Base-by-base conservation (phyloP, 2,888 invertebrate genomes). In the Parapristionchus giblindavisi region DNA sequence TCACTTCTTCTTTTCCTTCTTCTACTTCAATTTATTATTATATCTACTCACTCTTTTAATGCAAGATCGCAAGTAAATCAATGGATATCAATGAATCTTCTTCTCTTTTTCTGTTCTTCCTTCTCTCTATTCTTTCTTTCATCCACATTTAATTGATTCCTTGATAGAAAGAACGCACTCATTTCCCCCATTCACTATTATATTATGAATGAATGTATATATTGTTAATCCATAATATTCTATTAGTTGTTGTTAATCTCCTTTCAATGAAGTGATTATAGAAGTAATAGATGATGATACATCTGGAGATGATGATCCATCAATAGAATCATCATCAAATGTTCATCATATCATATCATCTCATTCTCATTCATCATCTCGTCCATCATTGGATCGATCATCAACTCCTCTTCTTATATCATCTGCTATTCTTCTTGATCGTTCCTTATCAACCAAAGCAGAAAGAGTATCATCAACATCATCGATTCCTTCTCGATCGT, bases 281-380 rank as follows among this genome's bases (percentile, higher is more conserved):
- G 60, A 72, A 27, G 48, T 27, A 8, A 43, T 38, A 17, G 65
- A 75, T 24, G 75, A 60, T 40, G 75, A 70, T 6, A 29, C 56
- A 8, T 58, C 68, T 32, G 70, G 58, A 27, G 75, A 75, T 52
- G 82, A 82, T 68, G 83, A 81, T 68, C 82, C 81, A 0, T 78
- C 81, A n/a, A 80, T 81, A 43, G 80, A 80, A 65, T 78, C 81
- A 17, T 80, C 80, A 21, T 76, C 77, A 34, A 81, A 83, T 66
- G 82, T 82, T 54, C 72, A 76, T 29, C 77, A 77, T 52, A 75
- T 76, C 51, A n/a, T n/a, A n/a, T 71, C 75, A n/a, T 75, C 76
- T 32, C 63, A 56, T 38, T 70, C 79, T 4, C 43, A 75, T 51
- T 21, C 77, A 29, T 60, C 75, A 21, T 52, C 74, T 27, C 72